phyloP scores from a whole-genome alignment of 2,113 vertebrate genomes.

The Oreotragus oreotragus region DNA sequence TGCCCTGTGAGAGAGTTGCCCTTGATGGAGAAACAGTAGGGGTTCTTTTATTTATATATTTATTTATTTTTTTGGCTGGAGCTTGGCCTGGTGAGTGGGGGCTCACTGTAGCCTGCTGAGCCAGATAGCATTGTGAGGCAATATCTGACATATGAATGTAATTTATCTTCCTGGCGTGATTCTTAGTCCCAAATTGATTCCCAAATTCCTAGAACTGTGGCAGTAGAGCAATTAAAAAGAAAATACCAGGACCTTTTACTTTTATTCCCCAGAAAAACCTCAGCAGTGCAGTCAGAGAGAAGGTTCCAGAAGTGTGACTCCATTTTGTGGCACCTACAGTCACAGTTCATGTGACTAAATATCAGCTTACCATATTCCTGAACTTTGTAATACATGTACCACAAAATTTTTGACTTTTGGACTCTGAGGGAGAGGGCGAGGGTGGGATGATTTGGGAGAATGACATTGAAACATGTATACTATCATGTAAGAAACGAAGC shows the following conservation, averaged over 20 bases:
- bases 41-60: slow-evolving; percentile 70
- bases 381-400: neutral
- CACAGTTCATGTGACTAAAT: neutral
- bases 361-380: neutral
- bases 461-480: too few relatives aligned
- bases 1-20: slow-evolving; percentile 50
- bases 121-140: neutral
- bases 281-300: neutral
- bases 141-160: slow-evolving; percentile 65
- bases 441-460: too few relatives aligned
- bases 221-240: slow-evolving; percentile 46
- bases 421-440: too few relatives aligned
- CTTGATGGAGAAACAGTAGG: slow-evolving; percentile 63
- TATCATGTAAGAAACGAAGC: too few relatives aligned
- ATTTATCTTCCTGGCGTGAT: slow-evolving; percentile 60
- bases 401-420: neutral
- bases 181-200: slow-evolving; percentile 60
- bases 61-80: slow-evolving; percentile 66
- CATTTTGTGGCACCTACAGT: neutral
- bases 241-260: slow-evolving; percentile 50
- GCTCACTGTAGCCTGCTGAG: slow-evolving; percentile 47
- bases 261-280: slow-evolving; percentile 6
- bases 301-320: slow-evolving; percentile 4
- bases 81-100: slow-evolving; percentile 41
- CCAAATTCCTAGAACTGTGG: slow-evolving; percentile 62